These are phyloP conservation scores for Brachionichthys hirsutus DNA, from an alignment of 2,113 vertebrate genomes.

Conservation along the genomic window DNA sequence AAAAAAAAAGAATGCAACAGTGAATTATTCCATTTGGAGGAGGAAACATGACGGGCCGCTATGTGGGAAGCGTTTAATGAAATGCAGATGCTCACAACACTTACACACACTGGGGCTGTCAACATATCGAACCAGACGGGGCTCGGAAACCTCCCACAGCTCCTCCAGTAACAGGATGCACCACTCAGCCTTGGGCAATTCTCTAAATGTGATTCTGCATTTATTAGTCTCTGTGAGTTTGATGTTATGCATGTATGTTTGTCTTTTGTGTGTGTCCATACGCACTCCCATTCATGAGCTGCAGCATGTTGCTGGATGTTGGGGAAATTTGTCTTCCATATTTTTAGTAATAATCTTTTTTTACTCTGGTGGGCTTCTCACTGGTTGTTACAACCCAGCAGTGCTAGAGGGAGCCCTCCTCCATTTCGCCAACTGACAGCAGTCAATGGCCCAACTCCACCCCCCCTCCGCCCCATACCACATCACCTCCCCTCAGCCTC, in stretches of 20 bases:
- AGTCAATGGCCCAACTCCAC: conserved; percentile 12
- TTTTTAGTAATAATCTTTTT: background rate
- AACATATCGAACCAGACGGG: conserved; percentile 62
- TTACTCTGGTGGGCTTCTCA: background rate
- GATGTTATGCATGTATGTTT: conserved; percentile 10
- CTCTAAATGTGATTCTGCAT: conserved; percentile 52
- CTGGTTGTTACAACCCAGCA: conserved; percentile 59
- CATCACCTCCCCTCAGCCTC: conserved; percentile 30
- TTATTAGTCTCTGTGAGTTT: conserved; percentile 46
- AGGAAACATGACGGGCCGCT: conserved; percentile 46
- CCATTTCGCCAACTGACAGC: conserved; percentile 41
- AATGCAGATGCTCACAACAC: conserved; percentile 48
- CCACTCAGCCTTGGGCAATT: conserved; percentile 64
- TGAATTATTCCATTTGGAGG: conserved; percentile 61
- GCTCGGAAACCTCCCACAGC: conserved; percentile 52
- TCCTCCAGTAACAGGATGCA: conserved; percentile 61
- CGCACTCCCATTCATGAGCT: conserved; percentile 4
- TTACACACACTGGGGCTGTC: conserved; percentile 49
- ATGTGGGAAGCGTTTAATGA: conserved; percentile 65
- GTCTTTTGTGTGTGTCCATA: conserved; percentile 14
- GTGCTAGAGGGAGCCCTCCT: conserved; percentile 79
- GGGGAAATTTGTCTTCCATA: too few relatives aligned
- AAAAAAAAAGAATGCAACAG: conserved; percentile 53
- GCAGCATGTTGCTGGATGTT: background rate
- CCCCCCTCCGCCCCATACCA: conserved; percentile 1